phyloP scores from a whole-genome alignment of 2,888 invertebrate genomes.

The Tupiocoris notatus region DNA sequence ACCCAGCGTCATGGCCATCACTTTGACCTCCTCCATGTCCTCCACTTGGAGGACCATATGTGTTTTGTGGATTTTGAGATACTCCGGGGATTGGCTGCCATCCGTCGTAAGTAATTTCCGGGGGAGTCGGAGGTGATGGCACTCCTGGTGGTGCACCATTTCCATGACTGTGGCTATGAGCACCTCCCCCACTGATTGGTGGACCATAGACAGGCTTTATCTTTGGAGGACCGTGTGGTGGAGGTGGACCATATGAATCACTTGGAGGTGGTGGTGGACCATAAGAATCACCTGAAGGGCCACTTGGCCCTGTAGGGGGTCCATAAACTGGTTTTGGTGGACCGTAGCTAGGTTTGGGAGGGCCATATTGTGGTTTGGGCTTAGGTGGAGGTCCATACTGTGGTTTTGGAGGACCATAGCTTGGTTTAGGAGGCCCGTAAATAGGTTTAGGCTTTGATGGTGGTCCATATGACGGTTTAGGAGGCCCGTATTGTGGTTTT shows the following conservation, averaged over 20 bases:
- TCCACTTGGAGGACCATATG: conserved; percentile 50
- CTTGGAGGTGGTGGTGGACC: conserved; percentile 12
- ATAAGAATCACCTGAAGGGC: conserved; percentile 1
- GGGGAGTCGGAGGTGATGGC: conserved; percentile 72
- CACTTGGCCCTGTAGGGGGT: conserved; percentile 47
- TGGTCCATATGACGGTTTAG: conserved; percentile 56
- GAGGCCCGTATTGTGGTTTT: conserved; percentile 59
- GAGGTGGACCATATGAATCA: conserved; percentile 12
- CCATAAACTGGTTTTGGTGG: conserved; percentile 50
- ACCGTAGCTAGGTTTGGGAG: conserved; percentile 53
- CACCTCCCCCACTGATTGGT: conserved; percentile 54
- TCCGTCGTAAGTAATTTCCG: conserved; percentile 75
- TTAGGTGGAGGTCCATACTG: conserved; percentile 57
- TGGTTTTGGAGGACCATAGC: conserved; percentile 56
- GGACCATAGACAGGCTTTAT: conserved; percentile 50
- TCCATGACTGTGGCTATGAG: conserved; percentile 54
- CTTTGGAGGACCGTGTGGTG: conserved; percentile 53
- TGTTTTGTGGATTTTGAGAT: conserved; percentile 48
- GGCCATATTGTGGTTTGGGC: conserved; percentile 59
- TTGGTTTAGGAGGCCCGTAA: conserved; percentile 59
- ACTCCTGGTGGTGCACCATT: conserved; percentile 58
- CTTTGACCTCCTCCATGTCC: background rate
- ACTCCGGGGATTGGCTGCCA: conserved; percentile 83
- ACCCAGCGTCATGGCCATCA: conserved; percentile 7
- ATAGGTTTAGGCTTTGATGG: conserved; percentile 57